phyloP scores from a whole-genome alignment of 2,113 vertebrate genomes.

The Galemys pyrenaicus region DNA sequence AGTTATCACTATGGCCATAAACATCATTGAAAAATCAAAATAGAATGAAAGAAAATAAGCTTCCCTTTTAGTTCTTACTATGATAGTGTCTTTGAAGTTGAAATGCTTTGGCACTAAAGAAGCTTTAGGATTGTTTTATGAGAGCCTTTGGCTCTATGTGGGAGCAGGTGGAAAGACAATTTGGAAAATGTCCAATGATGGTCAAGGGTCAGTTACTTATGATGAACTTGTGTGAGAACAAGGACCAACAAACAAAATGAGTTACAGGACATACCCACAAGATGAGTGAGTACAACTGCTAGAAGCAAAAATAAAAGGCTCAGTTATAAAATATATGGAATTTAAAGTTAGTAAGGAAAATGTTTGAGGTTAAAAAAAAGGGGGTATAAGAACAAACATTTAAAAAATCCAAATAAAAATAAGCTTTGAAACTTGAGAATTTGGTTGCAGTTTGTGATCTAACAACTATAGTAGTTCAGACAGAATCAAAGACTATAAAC shows the following conservation, averaged over 20 bases:
- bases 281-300: not conserved
- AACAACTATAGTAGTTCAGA: not conserved
- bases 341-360: not conserved
- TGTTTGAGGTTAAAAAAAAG: not conserved
- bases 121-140: conserved; percentile 10
- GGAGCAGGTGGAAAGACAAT: not conserved
- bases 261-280: not conserved
- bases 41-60: not conserved
- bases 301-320: not conserved
- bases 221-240: not conserved
- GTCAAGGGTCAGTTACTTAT: not conserved
- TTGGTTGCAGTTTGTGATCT: not conserved
- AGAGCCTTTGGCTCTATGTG: not conserved
- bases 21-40: conserved; percentile 39
- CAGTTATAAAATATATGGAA: not conserved
- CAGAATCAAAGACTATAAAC: not conserved
- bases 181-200: not conserved
- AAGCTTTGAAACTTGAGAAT: conserved; percentile 32
- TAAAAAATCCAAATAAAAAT: conserved; percentile 5
- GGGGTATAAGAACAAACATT: not conserved
- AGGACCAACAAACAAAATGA: not conserved
- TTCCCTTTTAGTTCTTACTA: not conserved
- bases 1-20: not conserved
- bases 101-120: conserved; percentile 34
- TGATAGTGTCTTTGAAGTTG: conserved; percentile 9